Conservation (phyloP, 2,113 vertebrate genomes). For the Triplophysa tibetana region DNA sequence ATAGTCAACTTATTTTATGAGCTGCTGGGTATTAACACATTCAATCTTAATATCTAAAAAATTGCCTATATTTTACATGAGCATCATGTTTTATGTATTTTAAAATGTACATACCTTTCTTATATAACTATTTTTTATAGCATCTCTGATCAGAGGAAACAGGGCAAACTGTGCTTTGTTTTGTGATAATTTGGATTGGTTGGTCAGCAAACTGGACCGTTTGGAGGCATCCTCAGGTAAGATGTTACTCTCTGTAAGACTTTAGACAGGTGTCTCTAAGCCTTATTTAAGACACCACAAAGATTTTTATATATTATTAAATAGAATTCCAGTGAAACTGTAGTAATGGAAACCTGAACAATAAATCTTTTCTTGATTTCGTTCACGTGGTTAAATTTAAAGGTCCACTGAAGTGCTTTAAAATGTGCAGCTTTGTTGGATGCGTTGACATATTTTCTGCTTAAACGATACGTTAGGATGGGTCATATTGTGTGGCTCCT, state of each 20-base stretch:
- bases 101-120: background rate
- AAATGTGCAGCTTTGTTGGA: no score
- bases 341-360: no score
- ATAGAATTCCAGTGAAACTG: no score
- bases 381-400: no score
- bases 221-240: conserved; percentile 91
- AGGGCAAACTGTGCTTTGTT: conserved; percentile 90
- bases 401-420: no score
- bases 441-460: no score
- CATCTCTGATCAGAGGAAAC: conserved; percentile 89
- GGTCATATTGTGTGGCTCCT: no score
- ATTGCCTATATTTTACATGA: background rate
- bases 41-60: background rate
- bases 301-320: no score
- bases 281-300: background rate
- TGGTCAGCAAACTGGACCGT: conserved; percentile 92
- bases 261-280: background rate
- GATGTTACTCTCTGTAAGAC: background rate
- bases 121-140: conserved; percentile 59
- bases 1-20: conserved; percentile 91
- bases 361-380: no score
- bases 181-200: conserved; percentile 90
- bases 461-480: no score
- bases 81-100: background rate
- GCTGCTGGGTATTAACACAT: conserved; percentile 76